phyloP scores from a whole-genome alignment of 2,888 invertebrate genomes.

The Ochlodes sylvanus region DNA sequence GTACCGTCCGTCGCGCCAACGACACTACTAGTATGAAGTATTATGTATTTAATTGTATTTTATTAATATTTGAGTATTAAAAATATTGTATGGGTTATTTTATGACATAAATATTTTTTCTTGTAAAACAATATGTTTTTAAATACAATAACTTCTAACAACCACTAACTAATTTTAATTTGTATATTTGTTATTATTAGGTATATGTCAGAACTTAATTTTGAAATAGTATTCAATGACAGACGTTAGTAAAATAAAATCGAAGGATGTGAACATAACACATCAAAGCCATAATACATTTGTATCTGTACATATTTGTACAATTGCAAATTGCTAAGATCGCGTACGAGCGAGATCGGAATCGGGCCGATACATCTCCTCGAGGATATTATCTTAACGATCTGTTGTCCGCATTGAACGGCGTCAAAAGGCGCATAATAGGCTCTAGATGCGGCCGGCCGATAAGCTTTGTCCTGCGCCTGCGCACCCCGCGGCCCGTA shows the following conservation, averaged over 20 bases:
- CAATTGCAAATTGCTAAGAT: constrained; percentile 38
- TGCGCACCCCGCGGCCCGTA: constrained; percentile 55
- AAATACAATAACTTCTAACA: too few species aligned
- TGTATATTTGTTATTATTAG: too few species aligned
- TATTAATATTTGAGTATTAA: too few species aligned
- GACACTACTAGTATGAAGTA: constrained; percentile 14
- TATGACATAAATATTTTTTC: too few species aligned
- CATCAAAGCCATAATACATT: neutral
- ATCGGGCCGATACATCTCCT: constrained; percentile 41
- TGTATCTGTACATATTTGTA: constrained; percentile 9
- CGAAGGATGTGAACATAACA: neutral
- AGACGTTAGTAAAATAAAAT: neutral
- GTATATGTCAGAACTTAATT: too few species aligned
- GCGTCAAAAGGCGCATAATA: constrained; percentile 80
- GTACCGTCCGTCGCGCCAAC: neutral
- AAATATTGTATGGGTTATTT: too few species aligned
- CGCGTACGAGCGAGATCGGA: constrained; percentile 41
- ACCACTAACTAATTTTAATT: too few species aligned
- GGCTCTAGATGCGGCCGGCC: constrained; percentile 73
- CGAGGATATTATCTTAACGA: constrained; percentile 62
- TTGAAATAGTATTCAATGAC: too few species aligned
- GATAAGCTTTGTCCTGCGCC: constrained; percentile 70
- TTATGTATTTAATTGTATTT: neutral
- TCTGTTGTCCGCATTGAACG: constrained; percentile 62
- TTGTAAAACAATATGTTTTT: too few species aligned